Evolutionary conservation across 1,140 invertebrate genomes (phyloP), one percentile per base, ranked within the genome.

Genomic region (Papilio glaucus): DNA sequence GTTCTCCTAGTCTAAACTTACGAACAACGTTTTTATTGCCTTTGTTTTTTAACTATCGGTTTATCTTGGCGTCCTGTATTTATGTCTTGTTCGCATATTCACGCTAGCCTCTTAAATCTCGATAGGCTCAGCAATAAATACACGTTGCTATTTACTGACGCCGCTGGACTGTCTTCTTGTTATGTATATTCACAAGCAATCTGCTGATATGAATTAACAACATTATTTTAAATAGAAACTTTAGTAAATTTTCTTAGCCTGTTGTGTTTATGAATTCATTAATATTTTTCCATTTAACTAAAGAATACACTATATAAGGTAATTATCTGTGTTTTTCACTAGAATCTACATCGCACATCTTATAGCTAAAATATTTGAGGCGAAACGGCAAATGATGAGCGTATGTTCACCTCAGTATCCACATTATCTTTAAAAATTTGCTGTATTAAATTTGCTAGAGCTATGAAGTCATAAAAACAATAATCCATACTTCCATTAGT

Each of bases 141-240:
- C 78, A 80, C 69, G 81, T 79, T 72, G 74, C 78, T 72, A 78
- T 82, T 83, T 80, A 75, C 73, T 77, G 77, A 77, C 78, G 78
- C 76, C 73, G 72, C 78, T 68, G 41, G 72, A 57, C 68, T 21
- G 72, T 26, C 73, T 71, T 61, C 73, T 79, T 74, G 75, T 70
- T 74, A 49, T 21, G 15, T 49, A 24, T 57, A 24, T 57, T 57
- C 49, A 57, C 2, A 12, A 57, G 1, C 49, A 24, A 18, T 5
- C 21, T 10, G n/a, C 42, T 45, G 42, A 45, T 15, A 18, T 15
- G 15, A 45, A 0, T 42, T 42, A 4, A 42, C n/a, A 42, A 42
- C n/a, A 33, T 33, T 45, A 18, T 15, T 45, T 45, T 45, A 45
- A 18, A 45, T 45, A n/a, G 12, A 33, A 33, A 33, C 29, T 33